Percentiles rank a stretch among this genome's conserved stretches.
These are phyloP conservation scores for Phaethornis superciliosus DNA, from an alignment of 2,113 vertebrate genomes.

Conservation along the genomic window DNA sequence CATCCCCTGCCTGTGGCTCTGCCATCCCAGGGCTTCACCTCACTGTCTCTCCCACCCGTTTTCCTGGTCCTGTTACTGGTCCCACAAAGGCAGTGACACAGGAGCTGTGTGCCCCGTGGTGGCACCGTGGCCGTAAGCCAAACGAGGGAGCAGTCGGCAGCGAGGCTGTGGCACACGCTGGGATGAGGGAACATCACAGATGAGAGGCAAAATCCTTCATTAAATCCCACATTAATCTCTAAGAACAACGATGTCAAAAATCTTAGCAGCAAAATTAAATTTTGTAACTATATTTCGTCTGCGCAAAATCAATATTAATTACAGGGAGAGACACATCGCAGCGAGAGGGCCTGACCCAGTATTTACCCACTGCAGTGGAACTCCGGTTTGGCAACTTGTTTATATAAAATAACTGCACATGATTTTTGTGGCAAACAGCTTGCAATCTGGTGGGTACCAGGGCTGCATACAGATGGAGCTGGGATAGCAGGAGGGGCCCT, in stretches of 20 bases:
- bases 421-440: background rate
- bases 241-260: conserved; percentile 66
- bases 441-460: rapidly evolving
- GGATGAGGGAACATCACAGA: conserved; percentile 27
- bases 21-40: background rate
- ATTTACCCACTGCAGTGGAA: background rate
- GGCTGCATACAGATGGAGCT: background rate
- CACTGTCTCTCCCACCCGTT: rapidly evolving
- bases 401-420: background rate
- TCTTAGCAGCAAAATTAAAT: conserved; percentile 71
- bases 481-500: no score
- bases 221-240: conserved; percentile 66
- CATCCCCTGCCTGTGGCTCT: background rate
- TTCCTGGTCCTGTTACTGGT: rapidly evolving
- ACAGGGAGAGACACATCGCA: conserved; percentile 5
- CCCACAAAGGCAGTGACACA: rapidly evolving
- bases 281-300: conserved; percentile 62
- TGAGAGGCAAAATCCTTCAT: conserved; percentile 59
- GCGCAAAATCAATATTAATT: conserved; percentile 70
- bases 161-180: rapidly evolving
- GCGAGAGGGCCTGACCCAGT: conserved; percentile 14
- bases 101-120: rapidly evolving
- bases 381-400: background rate
- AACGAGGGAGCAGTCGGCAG: background rate
- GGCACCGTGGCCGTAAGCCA: background rate